Conservation (phyloP, 2,888 invertebrate species). For the Apotomis betuletana region DNA sequence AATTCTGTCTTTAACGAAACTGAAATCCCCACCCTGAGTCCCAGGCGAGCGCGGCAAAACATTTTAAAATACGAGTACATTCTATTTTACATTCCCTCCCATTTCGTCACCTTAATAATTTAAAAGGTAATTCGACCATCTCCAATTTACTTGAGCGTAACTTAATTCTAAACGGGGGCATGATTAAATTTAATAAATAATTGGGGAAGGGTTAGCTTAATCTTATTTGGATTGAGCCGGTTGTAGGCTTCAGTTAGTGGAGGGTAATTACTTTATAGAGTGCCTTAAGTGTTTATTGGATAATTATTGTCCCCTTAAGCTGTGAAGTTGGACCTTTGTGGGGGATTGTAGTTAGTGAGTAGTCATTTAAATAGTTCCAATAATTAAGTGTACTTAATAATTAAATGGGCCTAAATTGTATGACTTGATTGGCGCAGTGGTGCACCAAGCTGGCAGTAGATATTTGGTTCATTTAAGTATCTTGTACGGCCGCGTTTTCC, state of each 20-base stretch:
- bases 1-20: too few species aligned
- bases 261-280: slow-evolving; percentile 37
- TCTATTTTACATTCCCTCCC: neutral
- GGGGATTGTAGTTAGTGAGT: slow-evolving; percentile 4
- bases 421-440: too few species aligned
- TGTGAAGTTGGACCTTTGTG: slow-evolving; percentile 3
- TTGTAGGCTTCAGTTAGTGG: slow-evolving; percentile 28
- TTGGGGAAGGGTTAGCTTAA: slow-evolving; percentile 35
- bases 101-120: slow-evolving; percentile 4
- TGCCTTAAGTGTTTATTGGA: slow-evolving; percentile 35
- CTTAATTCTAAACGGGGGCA: slow-evolving; percentile 33
- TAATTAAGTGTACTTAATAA: too few species aligned
- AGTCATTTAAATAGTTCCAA: neutral
- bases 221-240: slow-evolving; percentile 36
- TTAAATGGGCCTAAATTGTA: too few species aligned
- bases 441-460: too few species aligned
- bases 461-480: too few species aligned
- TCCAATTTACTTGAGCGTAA: slow-evolving; percentile 30
- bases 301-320: slow-evolving; percentile 27
- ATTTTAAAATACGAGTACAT: too few species aligned
- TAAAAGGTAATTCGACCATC: slow-evolving; percentile 20
- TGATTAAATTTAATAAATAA: slow-evolving; percentile 43
- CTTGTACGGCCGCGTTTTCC: too few species aligned
- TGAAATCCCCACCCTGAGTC: too few species aligned
- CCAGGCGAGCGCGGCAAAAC: too few species aligned